Conservation (phyloP, 2,888 invertebrate genomes). For the Cataglyphis cursor region DNA sequence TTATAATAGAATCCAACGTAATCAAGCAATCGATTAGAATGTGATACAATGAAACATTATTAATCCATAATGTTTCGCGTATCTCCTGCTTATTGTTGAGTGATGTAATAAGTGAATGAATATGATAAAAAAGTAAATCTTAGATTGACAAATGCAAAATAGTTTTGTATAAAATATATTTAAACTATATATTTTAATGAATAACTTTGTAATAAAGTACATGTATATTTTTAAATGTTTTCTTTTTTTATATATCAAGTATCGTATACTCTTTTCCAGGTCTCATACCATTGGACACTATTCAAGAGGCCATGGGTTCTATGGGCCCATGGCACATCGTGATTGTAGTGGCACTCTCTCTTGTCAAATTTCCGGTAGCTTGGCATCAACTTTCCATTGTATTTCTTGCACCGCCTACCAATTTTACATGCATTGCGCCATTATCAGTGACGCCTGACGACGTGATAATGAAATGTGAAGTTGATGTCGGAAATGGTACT, state of each 20-base stretch:
- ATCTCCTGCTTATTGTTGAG: not conserved
- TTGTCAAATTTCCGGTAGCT: slow-evolving; percentile 88
- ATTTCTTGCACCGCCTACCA: slow-evolving; percentile 88
- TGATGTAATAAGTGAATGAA: not conserved
- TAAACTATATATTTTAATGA: not conserved
- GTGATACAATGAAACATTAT: slow-evolving; percentile 9
- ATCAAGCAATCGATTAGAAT: slow-evolving; percentile 24
- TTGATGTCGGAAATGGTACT: slow-evolving; percentile 78
- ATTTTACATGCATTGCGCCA: slow-evolving; percentile 86
- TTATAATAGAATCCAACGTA: slow-evolving; percentile 4
- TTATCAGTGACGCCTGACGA: slow-evolving; percentile 68
- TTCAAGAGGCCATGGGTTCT: slow-evolving; percentile 87
- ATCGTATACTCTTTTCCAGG: slow-evolving; percentile 57
- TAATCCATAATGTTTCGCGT: not conserved
- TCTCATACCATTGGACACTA: slow-evolving; percentile 79
- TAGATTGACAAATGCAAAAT: not conserved
- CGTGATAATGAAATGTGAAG: slow-evolving; percentile 71
- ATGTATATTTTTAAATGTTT: not conserved
- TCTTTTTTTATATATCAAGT: not conserved
- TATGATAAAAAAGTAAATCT: not conserved
- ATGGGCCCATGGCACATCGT: slow-evolving; percentile 89
- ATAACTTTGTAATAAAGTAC: not conserved
- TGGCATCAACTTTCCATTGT: slow-evolving; percentile 88
- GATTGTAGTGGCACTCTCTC: slow-evolving; percentile 87
- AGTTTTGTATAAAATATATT: not conserved